phyloP scores from a whole-genome alignment of 2,888 invertebrate genomes.

The Acleris holmiana region DNA sequence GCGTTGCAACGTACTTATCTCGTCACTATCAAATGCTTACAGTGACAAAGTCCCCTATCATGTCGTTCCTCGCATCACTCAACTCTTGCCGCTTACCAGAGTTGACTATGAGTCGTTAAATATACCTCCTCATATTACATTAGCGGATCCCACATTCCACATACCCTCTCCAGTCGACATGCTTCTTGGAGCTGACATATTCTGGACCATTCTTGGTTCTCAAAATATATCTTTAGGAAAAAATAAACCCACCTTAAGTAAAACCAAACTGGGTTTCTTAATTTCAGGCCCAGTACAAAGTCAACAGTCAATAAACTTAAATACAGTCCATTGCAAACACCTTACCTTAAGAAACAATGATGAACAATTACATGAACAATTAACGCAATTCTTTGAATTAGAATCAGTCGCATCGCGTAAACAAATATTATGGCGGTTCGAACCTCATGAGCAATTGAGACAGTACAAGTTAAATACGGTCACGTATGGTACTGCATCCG shows the following conservation, averaged over 20 bases:
- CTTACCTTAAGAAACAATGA: neutral
- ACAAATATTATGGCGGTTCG: too few relatives aligned
- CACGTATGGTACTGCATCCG: too few relatives aligned
- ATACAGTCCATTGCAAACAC: conserved; percentile 5
- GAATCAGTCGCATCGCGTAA: neutral
- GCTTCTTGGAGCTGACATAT: too few relatives aligned
- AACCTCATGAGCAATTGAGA: too few relatives aligned
- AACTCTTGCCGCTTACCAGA: conserved; percentile 14
- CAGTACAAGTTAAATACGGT: too few relatives aligned
- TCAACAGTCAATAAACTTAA: too few relatives aligned
- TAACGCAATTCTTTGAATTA: neutral
- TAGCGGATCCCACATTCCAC: conserved; percentile 35
- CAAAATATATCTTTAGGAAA: conserved; percentile 31
- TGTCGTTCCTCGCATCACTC: conserved; percentile 29
- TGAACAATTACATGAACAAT: neutral
- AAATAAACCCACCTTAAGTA: neutral
- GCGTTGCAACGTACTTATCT: too few relatives aligned
- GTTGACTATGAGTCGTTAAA: conserved; percentile 13
- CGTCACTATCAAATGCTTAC: too few relatives aligned
- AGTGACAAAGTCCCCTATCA: too few relatives aligned
- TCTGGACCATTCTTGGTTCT: conserved; percentile 20
- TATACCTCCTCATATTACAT: conserved; percentile 26
- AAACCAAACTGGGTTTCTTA: conserved; percentile 1
- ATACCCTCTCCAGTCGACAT: conserved; percentile 24
- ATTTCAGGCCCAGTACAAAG: neutral